Evolutionary conservation across 2,888 invertebrate genomes (phyloP).

Genomic region (Blastobasis lacticolella): DNA sequence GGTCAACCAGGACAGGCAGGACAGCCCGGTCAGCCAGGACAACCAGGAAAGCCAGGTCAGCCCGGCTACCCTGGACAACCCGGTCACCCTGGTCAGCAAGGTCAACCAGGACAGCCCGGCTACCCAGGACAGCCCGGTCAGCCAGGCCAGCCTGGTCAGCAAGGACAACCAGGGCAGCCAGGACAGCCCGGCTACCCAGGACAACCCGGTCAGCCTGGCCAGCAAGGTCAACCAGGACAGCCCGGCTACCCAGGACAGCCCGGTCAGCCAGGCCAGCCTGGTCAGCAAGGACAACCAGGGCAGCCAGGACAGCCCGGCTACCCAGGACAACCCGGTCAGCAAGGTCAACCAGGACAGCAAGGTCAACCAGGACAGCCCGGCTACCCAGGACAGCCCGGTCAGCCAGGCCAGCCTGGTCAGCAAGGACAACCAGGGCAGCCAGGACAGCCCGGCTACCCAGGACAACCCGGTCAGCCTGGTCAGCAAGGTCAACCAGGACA

Average conservation of each 20-base stretch:
- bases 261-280: slow-evolving; percentile 19
- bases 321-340: slow-evolving; percentile 12
- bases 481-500: slow-evolving; percentile 16
- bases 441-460: slow-evolving; percentile 15
- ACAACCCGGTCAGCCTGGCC: slow-evolving; percentile 4
- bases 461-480: slow-evolving; percentile 14
- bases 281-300: slow-evolving; percentile 11
- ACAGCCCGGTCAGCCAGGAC: slow-evolving; percentile 16
- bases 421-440: slow-evolving; percentile 16
- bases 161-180: slow-evolving; percentile 11
- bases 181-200: slow-evolving; percentile 10
- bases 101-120: background rate
- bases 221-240: background rate
- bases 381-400: slow-evolving; percentile 55
- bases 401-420: slow-evolving; percentile 22
- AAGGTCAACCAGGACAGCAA: slow-evolving; percentile 12
- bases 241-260: slow-evolving; percentile 14
- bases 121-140: slow-evolving; percentile 16
- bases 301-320: slow-evolving; percentile 14
- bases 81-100: background rate
- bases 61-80: background rate
- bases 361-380: slow-evolving; percentile 25
- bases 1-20: slow-evolving; percentile 21
- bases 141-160: slow-evolving; percentile 13
- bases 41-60: slow-evolving; percentile 14